These are phyloP conservation scores for Myathropa florea DNA, from an alignment of 2,888 invertebrate species.

Conservation along the genomic window DNA sequence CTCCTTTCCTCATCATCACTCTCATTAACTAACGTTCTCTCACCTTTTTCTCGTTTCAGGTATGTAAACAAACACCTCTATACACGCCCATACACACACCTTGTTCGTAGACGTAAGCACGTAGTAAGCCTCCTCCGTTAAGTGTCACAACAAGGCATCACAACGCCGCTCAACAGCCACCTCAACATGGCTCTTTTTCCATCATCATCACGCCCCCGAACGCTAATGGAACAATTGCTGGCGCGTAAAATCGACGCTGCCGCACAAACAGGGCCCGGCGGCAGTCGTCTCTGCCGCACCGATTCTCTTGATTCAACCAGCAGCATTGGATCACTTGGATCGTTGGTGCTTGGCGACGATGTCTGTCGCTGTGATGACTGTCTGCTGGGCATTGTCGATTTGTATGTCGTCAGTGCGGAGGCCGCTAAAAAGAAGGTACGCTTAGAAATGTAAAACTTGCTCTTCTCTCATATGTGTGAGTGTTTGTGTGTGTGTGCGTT, in stretches of 20 bases:
- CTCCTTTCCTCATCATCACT: not conserved
- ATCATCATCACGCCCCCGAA: constrained; percentile 85
- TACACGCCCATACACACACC: not conserved
- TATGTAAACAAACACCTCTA: constrained; percentile 27
- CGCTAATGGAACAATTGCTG: constrained; percentile 90
- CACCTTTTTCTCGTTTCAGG: constrained; percentile 26
- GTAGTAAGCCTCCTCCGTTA: not conserved
- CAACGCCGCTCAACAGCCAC: not conserved
- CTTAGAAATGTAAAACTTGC: not conserved
- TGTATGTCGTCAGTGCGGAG: constrained; percentile 83
- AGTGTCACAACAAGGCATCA: not conserved
- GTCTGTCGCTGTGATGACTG: constrained; percentile 93
- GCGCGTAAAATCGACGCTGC: constrained; percentile 91
- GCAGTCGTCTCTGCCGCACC: constrained; percentile 84
- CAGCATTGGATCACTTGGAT: constrained; percentile 86
- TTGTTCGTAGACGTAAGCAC: not conserved
- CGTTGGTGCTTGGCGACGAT: constrained; percentile 84
- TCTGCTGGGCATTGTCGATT: constrained; percentile 90
- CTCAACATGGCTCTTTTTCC: constrained; percentile 80
- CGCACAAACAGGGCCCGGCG: constrained; percentile 79
- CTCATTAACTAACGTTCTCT: not conserved
- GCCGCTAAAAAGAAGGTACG: constrained; percentile 85
- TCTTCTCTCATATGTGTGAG: not conserved
- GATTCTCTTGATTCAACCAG: constrained; percentile 90
- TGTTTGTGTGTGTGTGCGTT: not conserved